Percentiles rank a stretch among this genome's conserved stretches.
These are phyloP conservation scores for Portevinia maculata DNA, from an alignment of 2,888 invertebrate species.

Conservation along the genomic window DNA sequence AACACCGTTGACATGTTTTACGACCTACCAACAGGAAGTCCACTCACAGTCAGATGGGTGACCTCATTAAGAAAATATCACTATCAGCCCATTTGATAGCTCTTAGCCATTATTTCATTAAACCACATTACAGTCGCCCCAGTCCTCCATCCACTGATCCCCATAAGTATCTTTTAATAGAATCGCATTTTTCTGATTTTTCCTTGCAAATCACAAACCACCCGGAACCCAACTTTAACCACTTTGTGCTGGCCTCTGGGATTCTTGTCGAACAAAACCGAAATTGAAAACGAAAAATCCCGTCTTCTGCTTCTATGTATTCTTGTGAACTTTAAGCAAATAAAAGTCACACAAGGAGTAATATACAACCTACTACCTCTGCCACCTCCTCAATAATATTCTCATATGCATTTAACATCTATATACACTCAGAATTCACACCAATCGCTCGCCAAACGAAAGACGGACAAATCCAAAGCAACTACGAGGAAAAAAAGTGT, in stretches of 20 bases:
- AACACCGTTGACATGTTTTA: constrained; percentile 3
- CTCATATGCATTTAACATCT: constrained; percentile 64
- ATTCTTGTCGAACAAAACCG: constrained; percentile 54
- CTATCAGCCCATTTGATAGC: constrained; percentile 62
- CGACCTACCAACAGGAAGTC: constrained; percentile 3
- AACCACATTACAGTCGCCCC: constrained; percentile 60
- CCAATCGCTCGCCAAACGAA: constrained; percentile 60
- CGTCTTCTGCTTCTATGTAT: constrained; percentile 9
- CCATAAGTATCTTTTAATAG: constrained; percentile 67
- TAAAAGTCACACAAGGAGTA: constrained; percentile 64
- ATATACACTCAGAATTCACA: constrained; percentile 38
- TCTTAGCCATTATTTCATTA: constrained; percentile 69
- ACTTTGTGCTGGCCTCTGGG: constrained; percentile 60
- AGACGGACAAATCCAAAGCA: constrained; percentile 36
- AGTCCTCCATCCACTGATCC: constrained; percentile 28
- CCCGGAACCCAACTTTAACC: constrained; percentile 32
- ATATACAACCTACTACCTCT: constrained; percentile 42
- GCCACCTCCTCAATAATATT: constrained; percentile 36
- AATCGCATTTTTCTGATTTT: constrained; percentile 29
- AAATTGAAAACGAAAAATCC: constrained; percentile 55
- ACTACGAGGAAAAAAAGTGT: constrained; percentile 58
- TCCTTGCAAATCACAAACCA: constrained; percentile 32
- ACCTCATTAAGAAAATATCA: constrained; percentile 65
- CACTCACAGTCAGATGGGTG: constrained; percentile 46
- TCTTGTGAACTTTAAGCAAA: constrained; percentile 63